Conservation (phyloP, 2,797 vertebrate species). For the Melanotaenia parkinsoni region DNA sequence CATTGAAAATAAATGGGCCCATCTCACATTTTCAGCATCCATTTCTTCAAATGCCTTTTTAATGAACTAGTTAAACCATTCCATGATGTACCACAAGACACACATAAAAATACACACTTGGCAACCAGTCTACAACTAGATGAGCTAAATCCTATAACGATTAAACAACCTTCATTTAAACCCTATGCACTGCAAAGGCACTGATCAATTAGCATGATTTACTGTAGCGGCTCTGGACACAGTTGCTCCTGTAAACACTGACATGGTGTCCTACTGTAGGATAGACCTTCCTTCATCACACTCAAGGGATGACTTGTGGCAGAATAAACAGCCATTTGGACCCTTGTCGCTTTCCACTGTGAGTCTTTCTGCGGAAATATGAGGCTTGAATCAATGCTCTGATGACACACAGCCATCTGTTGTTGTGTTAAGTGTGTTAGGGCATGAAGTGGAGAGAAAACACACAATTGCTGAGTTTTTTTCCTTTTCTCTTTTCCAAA, state of each 20-base stretch:
- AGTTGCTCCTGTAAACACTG: slow-evolving; percentile 59
- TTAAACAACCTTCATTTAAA: slow-evolving; percentile 82
- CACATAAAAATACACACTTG: slow-evolving; percentile 70
- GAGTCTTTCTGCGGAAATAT: slow-evolving; percentile 81
- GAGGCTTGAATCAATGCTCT: slow-evolving; percentile 81
- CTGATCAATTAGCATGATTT: slow-evolving; percentile 82
- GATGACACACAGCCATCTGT: slow-evolving; percentile 85
- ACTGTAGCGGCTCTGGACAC: slow-evolving; percentile 65
- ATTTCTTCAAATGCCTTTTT: slow-evolving; percentile 80
- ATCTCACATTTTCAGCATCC: slow-evolving; percentile 62
- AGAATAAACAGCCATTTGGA: slow-evolving; percentile 84
- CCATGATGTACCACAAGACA: slow-evolving; percentile 57
- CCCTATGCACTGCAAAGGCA: slow-evolving; percentile 67
- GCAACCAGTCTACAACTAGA: slow-evolving; percentile 60
- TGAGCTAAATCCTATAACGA: slow-evolving; percentile 70
- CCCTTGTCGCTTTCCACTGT: slow-evolving; percentile 74
- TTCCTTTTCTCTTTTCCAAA: slow-evolving; percentile 7
- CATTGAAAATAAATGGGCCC: slow-evolving; percentile 59
- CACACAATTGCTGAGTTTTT: slow-evolving; percentile 52
- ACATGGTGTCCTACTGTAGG: slow-evolving; percentile 76
- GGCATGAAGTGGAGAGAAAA: slow-evolving; percentile 76
- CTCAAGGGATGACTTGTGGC: slow-evolving; percentile 80
- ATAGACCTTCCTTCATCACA: slow-evolving; percentile 79
- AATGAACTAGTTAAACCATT: slow-evolving; percentile 78
- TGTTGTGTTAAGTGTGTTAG: slow-evolving; percentile 82